Evolutionary conservation across 2,797 vertebrate genomes (phyloP), one percentile per base, ranked within the genome.

Genomic region (Echiichthys vipera): DNA sequence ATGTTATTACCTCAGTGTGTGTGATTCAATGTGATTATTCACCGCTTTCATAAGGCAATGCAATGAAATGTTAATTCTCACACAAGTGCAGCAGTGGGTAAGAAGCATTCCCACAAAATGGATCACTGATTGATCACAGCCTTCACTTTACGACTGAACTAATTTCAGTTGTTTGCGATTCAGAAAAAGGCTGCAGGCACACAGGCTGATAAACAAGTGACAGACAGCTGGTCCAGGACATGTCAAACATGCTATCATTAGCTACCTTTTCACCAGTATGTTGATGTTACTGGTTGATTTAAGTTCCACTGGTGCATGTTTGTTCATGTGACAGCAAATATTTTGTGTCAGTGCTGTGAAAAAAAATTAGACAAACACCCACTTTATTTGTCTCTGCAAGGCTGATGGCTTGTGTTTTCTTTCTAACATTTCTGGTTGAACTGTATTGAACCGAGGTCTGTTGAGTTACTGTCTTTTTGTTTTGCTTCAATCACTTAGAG

Each of bases 221-320:
- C 65, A 83, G 80, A 42, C 81, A 84, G 69, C 80, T 83, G 78
- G 64, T 84, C 61, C 34, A 8, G 43, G 61, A 68, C 76, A 74
- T 79, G 74, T 84, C 78, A 81, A 71, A 80, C 74, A 80, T 78
- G 83, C 74, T 72, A 65, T 58, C 67, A 62, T 75, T 73, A 47
- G 57, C 12, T 62, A 65, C 24, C 68, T 71, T 69, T 42, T 56
- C 64, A 34, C 42, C 36, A 43, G 61, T 32, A 30, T 20, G 42
- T 43, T 55, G 51, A 49, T 40, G 54, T 57, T 63, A 69, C 65
- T 37, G 11, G 3, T 9, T 5, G 25, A 3, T 47, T 56, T 66
- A 1, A 24, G 25, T 69, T 57, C 22, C 22, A 40, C 13, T 61
- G 30, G 17, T 64, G 47, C 36, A 15, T 51, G 24, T 54, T 7